phyloP scores from a whole-genome alignment of 2,113 vertebrate species.

The Neotragus pygmaeus region DNA sequence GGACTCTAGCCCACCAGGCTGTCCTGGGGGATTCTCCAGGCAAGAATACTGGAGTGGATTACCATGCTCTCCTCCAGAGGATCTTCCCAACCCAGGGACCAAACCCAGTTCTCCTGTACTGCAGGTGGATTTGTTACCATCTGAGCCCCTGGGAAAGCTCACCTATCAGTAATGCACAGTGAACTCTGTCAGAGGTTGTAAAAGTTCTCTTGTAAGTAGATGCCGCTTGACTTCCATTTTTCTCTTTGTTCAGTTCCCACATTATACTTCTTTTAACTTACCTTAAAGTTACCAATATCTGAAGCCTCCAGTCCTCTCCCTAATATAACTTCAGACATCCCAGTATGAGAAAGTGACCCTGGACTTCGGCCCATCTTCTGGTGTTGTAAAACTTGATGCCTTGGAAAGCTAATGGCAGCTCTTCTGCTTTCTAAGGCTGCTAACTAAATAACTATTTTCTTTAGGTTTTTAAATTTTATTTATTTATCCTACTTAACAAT shows the following conservation, averaged over 20 bases:
- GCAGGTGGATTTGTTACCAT: neutral
- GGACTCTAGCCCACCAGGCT: neutral
- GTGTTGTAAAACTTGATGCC: neutral
- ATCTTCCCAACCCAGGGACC: neutral
- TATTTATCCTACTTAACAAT: constrained; percentile 16
- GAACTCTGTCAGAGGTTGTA: neutral
- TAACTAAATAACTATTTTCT: neutral
- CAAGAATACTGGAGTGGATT: neutral
- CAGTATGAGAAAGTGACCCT: neutral
- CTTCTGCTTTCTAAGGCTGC: neutral
- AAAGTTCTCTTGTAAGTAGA: neutral
- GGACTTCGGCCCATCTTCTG: neutral
- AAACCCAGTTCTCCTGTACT: neutral
- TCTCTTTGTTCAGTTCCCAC: neutral
- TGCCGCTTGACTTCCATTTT: neutral
- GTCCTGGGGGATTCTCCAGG: neutral
- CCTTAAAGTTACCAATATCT: neutral
- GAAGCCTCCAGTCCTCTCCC: neutral
- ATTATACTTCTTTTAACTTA: neutral
- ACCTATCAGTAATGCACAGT: neutral
- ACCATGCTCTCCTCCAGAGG: neutral
- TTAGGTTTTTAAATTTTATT: neutral
- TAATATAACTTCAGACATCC: neutral
- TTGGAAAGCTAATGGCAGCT: neutral
- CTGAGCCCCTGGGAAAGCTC: neutral